Evolutionary conservation across 92 coral and sea anemone species (phyloP).

Genomic region (Epizoanthus ramosus): DNA sequence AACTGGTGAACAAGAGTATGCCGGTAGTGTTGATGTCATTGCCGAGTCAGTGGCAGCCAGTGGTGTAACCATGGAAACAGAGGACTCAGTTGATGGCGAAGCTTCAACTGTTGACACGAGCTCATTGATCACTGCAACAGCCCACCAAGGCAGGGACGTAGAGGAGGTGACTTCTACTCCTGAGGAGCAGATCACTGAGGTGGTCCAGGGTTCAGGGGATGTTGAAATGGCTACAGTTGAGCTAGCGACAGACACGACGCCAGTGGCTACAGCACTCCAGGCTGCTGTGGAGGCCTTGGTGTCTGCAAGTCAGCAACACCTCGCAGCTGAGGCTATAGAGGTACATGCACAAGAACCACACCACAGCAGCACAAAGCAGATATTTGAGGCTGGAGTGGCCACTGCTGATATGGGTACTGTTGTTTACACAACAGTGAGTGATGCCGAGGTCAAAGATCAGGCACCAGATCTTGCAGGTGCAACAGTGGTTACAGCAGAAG

Average conservation of each 20-base stretch:
- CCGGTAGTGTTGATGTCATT: constrained; percentile 87
- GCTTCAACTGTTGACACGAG: constrained; percentile 86
- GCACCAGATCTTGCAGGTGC: constrained; percentile 22
- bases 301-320: constrained; percentile 92
- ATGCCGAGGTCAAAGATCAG: constrained; percentile 38
- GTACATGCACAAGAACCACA: constrained; percentile 61
- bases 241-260: constrained; percentile 76
- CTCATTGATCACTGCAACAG: constrained; percentile 60
- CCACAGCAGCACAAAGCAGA: constrained; percentile 65
- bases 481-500: constrained; percentile 20
- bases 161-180: constrained; percentile 2
- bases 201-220: constrained; percentile 74
- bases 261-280: constrained; percentile 85
- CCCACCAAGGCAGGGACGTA: constrained; percentile 47
- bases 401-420: constrained; percentile 49
- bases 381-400: constrained; percentile 71
- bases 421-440: constrained; percentile 41
- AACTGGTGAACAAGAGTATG: constrained; percentile 85
- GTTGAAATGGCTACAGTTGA: constrained; percentile 94
- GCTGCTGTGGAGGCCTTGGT: constrained; percentile 93
- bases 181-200: constrained; percentile 70
- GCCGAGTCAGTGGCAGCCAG: constrained; percentile 96
- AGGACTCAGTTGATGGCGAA: constrained; percentile 63
- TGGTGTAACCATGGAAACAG: constrained; percentile 92
- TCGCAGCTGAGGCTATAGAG: constrained; percentile 76